phyloP scores from a whole-genome alignment of 2,113 vertebrate genomes.

The Rana temporaria region DNA sequence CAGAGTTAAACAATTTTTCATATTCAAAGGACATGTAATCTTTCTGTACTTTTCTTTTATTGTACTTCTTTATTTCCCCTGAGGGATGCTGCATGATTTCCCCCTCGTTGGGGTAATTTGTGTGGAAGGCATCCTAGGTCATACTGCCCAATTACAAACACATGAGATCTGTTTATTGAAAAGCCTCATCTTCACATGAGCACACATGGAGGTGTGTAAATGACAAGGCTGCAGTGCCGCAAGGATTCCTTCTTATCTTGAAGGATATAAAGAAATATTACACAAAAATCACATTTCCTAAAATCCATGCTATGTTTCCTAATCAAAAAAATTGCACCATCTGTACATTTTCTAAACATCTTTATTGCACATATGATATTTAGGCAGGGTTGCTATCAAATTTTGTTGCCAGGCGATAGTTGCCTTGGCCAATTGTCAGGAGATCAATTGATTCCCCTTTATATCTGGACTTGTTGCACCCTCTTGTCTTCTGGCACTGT shows the following conservation, averaged over 20 bases:
- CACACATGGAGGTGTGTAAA: neutral
- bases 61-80: neutral
- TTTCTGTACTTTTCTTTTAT: neutral
- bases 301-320: neutral
- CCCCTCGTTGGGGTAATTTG: neutral
- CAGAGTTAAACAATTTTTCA: conserved; percentile 5
- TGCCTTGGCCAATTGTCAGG: no score
- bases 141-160: conserved; percentile 28
- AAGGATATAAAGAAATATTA: conserved; percentile 25
- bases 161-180: neutral
- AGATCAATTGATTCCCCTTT: no score
- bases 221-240: neutral
- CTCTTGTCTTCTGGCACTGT: no score
- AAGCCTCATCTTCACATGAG: neutral
- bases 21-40: neutral
- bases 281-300: neutral
- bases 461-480: no score
- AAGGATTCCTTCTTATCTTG: conserved; percentile 18
- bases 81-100: neutral
- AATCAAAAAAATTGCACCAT: neutral
- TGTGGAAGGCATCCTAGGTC: neutral
- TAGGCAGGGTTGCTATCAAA: no score
- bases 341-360: neutral
- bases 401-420: no score
- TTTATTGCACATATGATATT: conserved; percentile 25